Evolutionary conservation across 1,140 invertebrate genomes (phyloP).

Genomic region (Cotesia chilonis): DNA sequence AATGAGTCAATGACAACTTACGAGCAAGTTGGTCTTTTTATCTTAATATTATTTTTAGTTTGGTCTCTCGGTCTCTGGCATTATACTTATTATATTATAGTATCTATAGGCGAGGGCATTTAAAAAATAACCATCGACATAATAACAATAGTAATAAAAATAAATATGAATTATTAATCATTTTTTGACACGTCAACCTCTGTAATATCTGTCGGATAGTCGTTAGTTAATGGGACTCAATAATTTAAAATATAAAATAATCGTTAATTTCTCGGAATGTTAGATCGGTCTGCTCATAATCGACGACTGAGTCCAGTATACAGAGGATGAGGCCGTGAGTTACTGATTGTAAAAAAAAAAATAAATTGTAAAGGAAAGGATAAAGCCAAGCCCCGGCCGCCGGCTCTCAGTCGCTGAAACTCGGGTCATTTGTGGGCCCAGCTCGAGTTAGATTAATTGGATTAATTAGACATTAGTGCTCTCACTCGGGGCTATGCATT

Average conservation of each 20-base stretch:
- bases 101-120: neutral
- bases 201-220: constrained; percentile 54
- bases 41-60: constrained; percentile 34
- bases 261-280: constrained; percentile 67
- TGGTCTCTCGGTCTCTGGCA: constrained; percentile 12
- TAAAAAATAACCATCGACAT: neutral
- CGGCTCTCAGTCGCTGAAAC: constrained; percentile 17
- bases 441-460: constrained; percentile 63
- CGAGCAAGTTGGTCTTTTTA: constrained; percentile 48
- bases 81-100: neutral
- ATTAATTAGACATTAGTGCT: constrained; percentile 66
- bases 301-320: constrained; percentile 7
- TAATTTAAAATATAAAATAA: constrained; percentile 67
- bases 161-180: constrained; percentile 27
- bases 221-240: constrained; percentile 62
- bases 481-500: constrained; percentile 48
- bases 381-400: neutral
- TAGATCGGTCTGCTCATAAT: constrained; percentile 63
- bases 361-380: constrained; percentile 3
- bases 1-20: constrained; percentile 67
- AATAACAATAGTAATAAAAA: constrained; percentile 42
- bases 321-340: constrained; percentile 15
- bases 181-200: constrained; percentile 54
- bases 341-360: no score
- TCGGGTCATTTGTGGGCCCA: constrained; percentile 60